Evolutionary conservation across 2,113 vertebrate genomes (phyloP), one percentile per base, ranked within the genome.

Genomic region (Circaetus gallicus): DNA sequence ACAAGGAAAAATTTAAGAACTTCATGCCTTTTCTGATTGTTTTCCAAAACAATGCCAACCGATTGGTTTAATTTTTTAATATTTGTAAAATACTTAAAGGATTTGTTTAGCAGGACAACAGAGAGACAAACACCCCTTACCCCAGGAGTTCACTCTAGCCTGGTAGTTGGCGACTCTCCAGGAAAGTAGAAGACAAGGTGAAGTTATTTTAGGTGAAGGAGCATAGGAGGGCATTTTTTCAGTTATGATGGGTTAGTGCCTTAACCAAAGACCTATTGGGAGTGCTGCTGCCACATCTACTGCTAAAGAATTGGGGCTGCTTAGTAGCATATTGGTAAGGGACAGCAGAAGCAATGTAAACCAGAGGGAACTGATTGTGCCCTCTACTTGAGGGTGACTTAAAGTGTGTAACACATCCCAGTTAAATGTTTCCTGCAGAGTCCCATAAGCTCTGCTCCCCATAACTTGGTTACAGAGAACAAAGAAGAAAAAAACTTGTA

Each of bases 121-220:
- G 11, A 6, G 45, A 70, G 50, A 29, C 9, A 43, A 61, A 22
- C 34, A 10, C 19, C 16, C 26, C 43, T 38, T 22, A 9, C 10
- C 10, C 24, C 12, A 70, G 21, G 14, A 61, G 45, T 62, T 66
- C 10, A 32, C 34, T 74, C 13, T 71, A 36, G 25, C 25, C 25
- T 59, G 20, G 7, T 47, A 53, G 6, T 3, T 1, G 0, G 6
- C 18, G 22, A 4, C 32, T 85, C 5, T 42, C 17, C 34, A 40
- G 55, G 36, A n/a, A 89, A 49, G n/a, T 7, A 56, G 34, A 79
- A 88, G 24, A 32, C 5, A 49, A 16, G 4, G 10, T 90, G 17
- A 85, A 45, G n/a, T 65, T 18, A 7, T 38, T 56, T 59, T 40
- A 40, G 13, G 12, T 26, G n/a, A 86, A 62, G 22, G 21, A 50